Percentiles rank a stretch among this genome's conserved stretches.
Conservation (phyloP, 2,797 vertebrate species). For the Tarsius wallacei region DNA sequence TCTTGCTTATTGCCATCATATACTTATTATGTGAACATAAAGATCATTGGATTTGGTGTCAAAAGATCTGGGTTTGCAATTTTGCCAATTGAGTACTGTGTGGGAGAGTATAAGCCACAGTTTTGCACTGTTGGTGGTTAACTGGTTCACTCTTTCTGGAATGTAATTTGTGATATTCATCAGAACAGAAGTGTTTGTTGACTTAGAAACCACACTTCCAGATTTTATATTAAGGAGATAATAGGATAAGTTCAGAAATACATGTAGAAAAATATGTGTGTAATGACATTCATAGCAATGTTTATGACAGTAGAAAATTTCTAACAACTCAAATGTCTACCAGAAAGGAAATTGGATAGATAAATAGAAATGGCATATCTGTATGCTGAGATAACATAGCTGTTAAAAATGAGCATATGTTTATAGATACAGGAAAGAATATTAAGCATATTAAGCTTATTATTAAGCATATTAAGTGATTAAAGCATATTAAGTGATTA, state of each 20-base stretch:
- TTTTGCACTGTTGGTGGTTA: neutral
- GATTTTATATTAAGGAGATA: conserved; percentile 58
- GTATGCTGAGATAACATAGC: neutral
- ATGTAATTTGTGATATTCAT: conserved; percentile 19
- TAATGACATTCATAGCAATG: neutral
- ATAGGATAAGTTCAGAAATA: conserved; percentile 35
- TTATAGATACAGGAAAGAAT: neutral
- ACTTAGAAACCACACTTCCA: neutral
- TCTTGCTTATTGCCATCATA: neutral
- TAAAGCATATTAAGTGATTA: conserved; percentile 47
- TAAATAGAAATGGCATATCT: neutral
- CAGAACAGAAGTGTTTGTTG: conserved; percentile 50
- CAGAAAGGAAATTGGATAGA: conserved; percentile 26
- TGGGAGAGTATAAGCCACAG: conserved; percentile 21
- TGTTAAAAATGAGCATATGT: neutral
- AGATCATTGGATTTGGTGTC: conserved; percentile 31
- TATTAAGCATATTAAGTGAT: neutral
- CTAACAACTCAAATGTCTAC: conserved; percentile 6
- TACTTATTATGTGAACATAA: neutral
- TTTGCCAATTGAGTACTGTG: conserved; percentile 53
- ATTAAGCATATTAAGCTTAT: neutral
- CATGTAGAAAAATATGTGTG: neutral
- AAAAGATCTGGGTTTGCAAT: conserved; percentile 40
- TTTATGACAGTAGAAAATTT: conserved; percentile 64
- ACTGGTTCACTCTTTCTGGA: conserved; percentile 37